Base-by-base conservation (phyloP, 2,797 vertebrate species). In the Spinus pinus region DNA sequence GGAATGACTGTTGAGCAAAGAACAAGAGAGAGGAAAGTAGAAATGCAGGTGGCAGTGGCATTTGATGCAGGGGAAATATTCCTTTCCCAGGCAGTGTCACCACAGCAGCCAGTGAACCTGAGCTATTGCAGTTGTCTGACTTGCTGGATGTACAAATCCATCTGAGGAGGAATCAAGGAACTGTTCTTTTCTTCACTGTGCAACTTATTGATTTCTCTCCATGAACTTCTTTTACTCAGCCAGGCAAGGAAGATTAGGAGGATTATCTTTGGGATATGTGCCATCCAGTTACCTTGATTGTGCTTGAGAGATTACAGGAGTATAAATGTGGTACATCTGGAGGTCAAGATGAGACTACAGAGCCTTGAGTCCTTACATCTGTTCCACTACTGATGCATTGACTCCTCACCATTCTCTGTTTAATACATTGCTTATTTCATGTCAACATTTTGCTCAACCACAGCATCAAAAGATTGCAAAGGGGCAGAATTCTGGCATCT, bases 251-350 rank as follows among this genome's bases (percentile, higher is more conserved):
- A 91, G 90, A 95, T 95, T 95, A 92, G 58, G 42, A 62, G 85
- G 93, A 95, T 95, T 95, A 88, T 91, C 85, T 96, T 5, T 62
- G 86, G 56, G 75, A 90, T 86, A 51, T 62, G 47, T 93, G 82
- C 80, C 44, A 81, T 88, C 37, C 73, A 21, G 54, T 91, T 93
- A 75, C 89, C 79, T 91, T 89, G 79, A 83, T 74, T 81, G 69
- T 89, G 28, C 3, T 74, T 54, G 82, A 57, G 81, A 85, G 92
- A 95, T 92, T 95, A 91, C 62, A 81, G 54, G 41, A 70, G 57
- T 87, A 81, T 92, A 87, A 94, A 94, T 81, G 69, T 61, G 81
- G 65, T 84, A 90, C 82, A 86, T 56, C 62, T 84, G 54, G 65
- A 91, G 94, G 92, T 92, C 91, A 90, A 7, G 73, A 53, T 81